These are phyloP conservation scores for Adelosebastes latens DNA, from an alignment of 2,797 vertebrate species.

Conservation along the genomic window DNA sequence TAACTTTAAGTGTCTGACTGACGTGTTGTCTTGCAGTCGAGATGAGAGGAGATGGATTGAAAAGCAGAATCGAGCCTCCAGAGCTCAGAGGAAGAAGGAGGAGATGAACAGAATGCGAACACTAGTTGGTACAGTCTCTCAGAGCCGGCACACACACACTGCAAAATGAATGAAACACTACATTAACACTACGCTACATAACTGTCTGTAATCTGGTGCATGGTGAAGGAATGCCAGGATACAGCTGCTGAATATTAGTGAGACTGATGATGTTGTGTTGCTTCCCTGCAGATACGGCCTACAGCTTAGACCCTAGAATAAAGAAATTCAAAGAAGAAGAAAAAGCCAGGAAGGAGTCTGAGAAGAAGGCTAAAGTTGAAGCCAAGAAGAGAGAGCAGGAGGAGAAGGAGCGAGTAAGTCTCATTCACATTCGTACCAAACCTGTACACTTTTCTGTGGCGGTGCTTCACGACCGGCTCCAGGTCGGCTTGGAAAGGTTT, in stretches of 20 bases:
- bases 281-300: conserved; percentile 89
- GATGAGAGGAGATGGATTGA: conserved; percentile 99
- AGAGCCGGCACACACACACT: conserved; percentile 12
- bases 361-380: conserved; percentile 97
- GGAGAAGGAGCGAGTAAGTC: conserved; percentile 92
- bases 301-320: conserved; percentile 96
- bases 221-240: background rate
- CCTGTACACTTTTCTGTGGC: background rate
- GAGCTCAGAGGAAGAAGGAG: conserved; percentile 96
- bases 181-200: too few relatives aligned
- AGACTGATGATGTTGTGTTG: rapidly evolving
- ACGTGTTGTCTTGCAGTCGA: conserved; percentile 80
- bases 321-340: conserved; percentile 99
- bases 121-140: conserved; percentile 88
- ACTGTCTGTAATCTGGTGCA: too few relatives aligned
- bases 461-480: too few relatives aligned
- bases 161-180: background rate
- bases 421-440: background rate
- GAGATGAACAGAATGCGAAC: conserved; percentile 99
- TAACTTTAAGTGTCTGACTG: background rate
- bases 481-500: too few relatives aligned
- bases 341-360: conserved; percentile 96
- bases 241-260: background rate
- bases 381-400: conserved; percentile 96
- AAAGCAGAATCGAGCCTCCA: conserved; percentile 96